Base-by-base conservation (phyloP, 2,888 invertebrate genomes). In the Patella caerulea region DNA sequence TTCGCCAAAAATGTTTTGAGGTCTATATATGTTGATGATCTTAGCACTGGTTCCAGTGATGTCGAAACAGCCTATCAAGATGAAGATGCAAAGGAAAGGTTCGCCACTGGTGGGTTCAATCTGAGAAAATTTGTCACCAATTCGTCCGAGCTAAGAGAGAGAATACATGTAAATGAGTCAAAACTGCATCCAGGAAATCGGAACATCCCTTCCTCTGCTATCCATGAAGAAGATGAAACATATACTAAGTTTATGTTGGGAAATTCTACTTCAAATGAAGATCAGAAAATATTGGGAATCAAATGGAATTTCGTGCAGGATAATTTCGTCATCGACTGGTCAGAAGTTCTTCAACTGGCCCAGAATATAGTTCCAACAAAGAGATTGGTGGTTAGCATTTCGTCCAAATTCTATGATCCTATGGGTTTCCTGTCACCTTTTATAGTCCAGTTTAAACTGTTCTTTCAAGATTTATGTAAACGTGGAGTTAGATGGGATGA, bases 221-320 rank as follows among this genome's bases (percentile, higher is more conserved):
- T 65, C 24, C 65, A 65, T 3, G 65, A 65, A 65, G 65, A 65
- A 65, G 65, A 65, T 19, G 65, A 65, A 19, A 24, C n/a, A n/a
- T 65, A 65, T 14, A 24, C 65, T 12, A 65, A 65, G 14, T 65
- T 65, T 65, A 65, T n/a, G 0, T 19, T 65, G n/a, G n/a, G 65
- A 24, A n/a, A n/a, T 19, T 65, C 65, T 19, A 65, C n/a, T 11
- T 65, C 24, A 24, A 11, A 19, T 19, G 65, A 65, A 65, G 2
- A 14, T 65, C 65, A 19, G 24, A 65, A 65, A 14, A 65, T 65
- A 24, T 65, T 65, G 24, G 65, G 65, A 65, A 24, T 65, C 2
- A 65, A 65, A 65, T 65, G 65, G 65, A 65, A 65, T 14, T 65
- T 65, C 24, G 2, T 65, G 11, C 24, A 65, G 24, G 65, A 65